These are phyloP conservation scores for Rhamnusium bicolor DNA, from an alignment of 2,888 invertebrate genomes.

Conservation along the genomic window DNA sequence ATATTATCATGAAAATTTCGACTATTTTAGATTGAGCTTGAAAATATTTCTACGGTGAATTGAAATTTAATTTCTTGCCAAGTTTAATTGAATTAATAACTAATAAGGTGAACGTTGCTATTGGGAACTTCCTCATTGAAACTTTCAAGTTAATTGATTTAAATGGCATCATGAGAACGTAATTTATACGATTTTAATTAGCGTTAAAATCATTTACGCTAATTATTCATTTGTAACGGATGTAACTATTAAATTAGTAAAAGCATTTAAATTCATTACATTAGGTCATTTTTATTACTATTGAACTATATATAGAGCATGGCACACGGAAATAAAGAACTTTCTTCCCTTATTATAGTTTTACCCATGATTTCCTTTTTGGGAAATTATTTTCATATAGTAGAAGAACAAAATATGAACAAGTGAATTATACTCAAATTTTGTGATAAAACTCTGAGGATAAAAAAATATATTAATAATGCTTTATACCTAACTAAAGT, in stretches of 20 bases:
- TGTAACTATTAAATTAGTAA: neutral
- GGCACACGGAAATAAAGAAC: neutral
- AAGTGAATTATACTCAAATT: too few species aligned
- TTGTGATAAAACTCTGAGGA: too few species aligned
- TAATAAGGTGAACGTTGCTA: slow-evolving; percentile 13
- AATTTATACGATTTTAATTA: slow-evolving; percentile 23
- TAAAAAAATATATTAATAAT: too few species aligned
- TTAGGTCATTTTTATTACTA: neutral
- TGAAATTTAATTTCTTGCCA: slow-evolving; percentile 24
- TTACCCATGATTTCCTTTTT: too few species aligned
- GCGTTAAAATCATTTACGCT: neutral
- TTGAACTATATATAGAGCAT: neutral
- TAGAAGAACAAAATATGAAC: too few species aligned
- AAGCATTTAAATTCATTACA: neutral
- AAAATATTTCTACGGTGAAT: slow-evolving; percentile 43
- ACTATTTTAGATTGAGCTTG: slow-evolving; percentile 47
- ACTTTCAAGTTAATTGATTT: slow-evolving; percentile 19
- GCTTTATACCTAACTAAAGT: too few species aligned
- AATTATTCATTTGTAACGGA: slow-evolving; percentile 1
- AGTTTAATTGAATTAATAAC: slow-evolving; percentile 21
- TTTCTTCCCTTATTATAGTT: neutral
- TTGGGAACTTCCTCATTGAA: slow-evolving; percentile 20
- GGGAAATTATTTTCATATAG: too few species aligned
- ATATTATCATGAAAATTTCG: slow-evolving; percentile 26
- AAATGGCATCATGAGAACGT: slow-evolving; percentile 16